Evolutionary conservation across 1,140 invertebrate species (phyloP), one percentile per base, ranked within the genome.

Genomic region (Ctenoplectra terminalis): DNA sequence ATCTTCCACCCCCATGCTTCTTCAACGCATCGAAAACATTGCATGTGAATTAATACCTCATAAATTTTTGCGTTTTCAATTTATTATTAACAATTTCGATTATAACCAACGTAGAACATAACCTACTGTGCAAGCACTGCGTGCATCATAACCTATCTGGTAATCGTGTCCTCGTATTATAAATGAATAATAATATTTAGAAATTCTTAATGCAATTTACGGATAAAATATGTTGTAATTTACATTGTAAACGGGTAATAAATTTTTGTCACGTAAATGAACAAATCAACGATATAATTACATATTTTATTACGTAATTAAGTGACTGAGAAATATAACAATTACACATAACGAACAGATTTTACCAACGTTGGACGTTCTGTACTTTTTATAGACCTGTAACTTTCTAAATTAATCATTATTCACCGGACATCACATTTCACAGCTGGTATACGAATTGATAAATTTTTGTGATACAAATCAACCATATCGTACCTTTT

Each of bases 281-380:
- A 76, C n/a, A 71, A 29, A 11, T 34, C 52, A 48, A 56, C 54
- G 40, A 54, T 72, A 56, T 15, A 70, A 66, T 34, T 58, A 76
- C 20, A 76, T 61, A 50, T 26, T 76, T 75, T 6, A 58, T 87
- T 87, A 87, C 56, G 81, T 87, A 87, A 87, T 86, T 86, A 76
- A 43, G 5, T 40, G 31, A 43, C 29, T 40, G 13, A 67, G 50
- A 64, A 69, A 48, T 20, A 46, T 37, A 80, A 56, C 66, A 81
- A 60, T 67, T 77, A 48, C 15, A 34, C 6, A 37, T 61, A 0
- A n/a, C 4, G 17, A 52, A 58, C 0, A 69, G 13, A 50, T 37
- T 29, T 48, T 6, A 48, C 56, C 17, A 78, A 29, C 20, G 40
- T 64, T 46, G 31, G 37, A 40, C n/a, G 61, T 54, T 52, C 26